These are phyloP conservation scores for Babyrousa celebensis DNA, from an alignment of 2,797 vertebrate species.

Conservation along the genomic window DNA sequence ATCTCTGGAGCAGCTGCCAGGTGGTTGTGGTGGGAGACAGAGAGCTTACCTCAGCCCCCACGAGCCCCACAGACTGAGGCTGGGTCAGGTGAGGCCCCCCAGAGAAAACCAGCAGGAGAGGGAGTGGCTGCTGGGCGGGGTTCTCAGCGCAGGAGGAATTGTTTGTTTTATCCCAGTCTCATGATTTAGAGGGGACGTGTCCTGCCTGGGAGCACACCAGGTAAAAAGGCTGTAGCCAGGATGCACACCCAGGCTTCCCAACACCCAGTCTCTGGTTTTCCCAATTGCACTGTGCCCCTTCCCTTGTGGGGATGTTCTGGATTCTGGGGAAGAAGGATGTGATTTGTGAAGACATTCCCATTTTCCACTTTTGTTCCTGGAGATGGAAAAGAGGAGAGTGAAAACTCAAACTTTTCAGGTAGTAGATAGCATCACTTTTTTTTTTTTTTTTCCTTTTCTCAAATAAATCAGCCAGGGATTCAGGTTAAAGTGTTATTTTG, in stretches of 20 bases:
- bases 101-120: not conserved
- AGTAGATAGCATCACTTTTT: not conserved
- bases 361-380: constrained; percentile 1
- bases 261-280: not conserved
- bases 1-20: not conserved
- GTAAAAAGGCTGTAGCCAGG: not conserved
- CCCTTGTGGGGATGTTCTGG: not conserved
- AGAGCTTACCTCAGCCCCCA: not conserved
- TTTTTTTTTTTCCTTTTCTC: not conserved
- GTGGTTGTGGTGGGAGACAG: too few species aligned
- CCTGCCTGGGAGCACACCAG: not conserved
- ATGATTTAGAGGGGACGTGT: not conserved
- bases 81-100: not conserved
- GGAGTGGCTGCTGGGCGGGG: not conserved
- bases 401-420: not conserved
- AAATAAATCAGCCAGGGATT: not conserved
- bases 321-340: not conserved
- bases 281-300: too few species aligned
- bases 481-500: constrained; percentile 33
- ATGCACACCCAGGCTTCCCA: not conserved
- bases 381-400: not conserved
- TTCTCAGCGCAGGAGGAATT: accelerated
- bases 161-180: not conserved
- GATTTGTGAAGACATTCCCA: not conserved
- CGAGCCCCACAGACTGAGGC: not conserved